Evolutionary conservation across 2,797 vertebrate species (phyloP), one percentile per base, ranked within the genome.

Genomic region (Triplophysa yarkandensis): DNA sequence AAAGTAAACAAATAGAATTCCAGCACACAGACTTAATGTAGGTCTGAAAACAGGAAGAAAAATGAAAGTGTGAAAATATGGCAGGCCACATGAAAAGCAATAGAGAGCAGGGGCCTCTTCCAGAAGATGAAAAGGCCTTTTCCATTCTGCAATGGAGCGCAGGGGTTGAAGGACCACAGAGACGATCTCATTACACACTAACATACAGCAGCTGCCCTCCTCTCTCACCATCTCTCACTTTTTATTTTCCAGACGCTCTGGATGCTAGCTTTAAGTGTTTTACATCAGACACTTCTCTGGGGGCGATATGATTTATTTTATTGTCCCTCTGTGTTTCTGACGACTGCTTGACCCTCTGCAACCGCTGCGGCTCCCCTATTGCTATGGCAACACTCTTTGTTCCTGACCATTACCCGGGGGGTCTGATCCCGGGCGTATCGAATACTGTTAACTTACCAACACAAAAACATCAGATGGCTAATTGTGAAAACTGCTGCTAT

Each of bases 171-270:
- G 80, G 72, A 67, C 78, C 77, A 72, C 39, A 77, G 72, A 78
- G 79, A 79, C 74, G 57, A 80, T 83, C 71, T 82, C 77, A 84
- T 86, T 83, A 79, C 78, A 83, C 64, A 78, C 84, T 86, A 85
- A 85, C 79, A 79, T 72, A 71, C 74, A 77, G 84, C 85, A 85
- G 84, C 83, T 84, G 83, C 79, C 75, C 74, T 71, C 39, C 67
- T 78, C 36, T 78, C 54, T 68, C 63, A 17, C 74, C 55, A 43
- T 41, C 44, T 13, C 25, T 19, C 6, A 19, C 54, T 68, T 67
- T 68, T 68, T 50, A 77, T 85, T 80, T 85, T 82, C 79, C 76
- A 81, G 80, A 84, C 77, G 63, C 79, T 83, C 78, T 75, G 77
- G 62, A 63, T 77, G 77, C 69, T 78, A 75, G 65, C 69, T 48